Evolutionary conservation across 2,797 vertebrate species (phyloP).

Genomic region (Leptodactylus fallax): DNA sequence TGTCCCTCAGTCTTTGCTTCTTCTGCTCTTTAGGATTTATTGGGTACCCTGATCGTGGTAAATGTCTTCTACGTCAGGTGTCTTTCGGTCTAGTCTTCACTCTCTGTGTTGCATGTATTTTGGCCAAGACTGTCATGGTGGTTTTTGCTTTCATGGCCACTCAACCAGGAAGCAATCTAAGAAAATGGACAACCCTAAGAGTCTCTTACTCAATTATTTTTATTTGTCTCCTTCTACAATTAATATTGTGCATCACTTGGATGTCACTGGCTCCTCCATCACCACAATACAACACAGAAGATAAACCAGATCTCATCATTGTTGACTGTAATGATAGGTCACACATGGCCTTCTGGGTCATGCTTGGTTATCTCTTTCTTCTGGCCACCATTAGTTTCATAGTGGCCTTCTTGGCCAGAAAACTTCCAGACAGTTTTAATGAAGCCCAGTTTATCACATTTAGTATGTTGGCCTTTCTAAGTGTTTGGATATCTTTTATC

Average conservation of each 20-base stretch:
- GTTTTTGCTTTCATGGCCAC: too few relatives aligned
- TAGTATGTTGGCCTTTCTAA: constrained; percentile 60
- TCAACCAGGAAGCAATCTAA: too few relatives aligned
- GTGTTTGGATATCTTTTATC: constrained; percentile 57
- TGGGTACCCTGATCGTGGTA: constrained; percentile 26
- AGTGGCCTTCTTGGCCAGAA: too few relatives aligned
- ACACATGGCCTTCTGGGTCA: constrained; percentile 40
- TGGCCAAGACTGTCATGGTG: too few relatives aligned
- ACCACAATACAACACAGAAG: not conserved
- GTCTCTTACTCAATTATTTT: too few relatives aligned
- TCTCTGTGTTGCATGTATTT: too few relatives aligned
- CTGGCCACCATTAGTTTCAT: constrained; percentile 51
- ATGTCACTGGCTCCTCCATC: constrained; percentile 14
- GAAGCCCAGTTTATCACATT: constrained; percentile 3
- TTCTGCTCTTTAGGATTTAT: constrained; percentile 55
- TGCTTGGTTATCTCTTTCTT: constrained; percentile 60
- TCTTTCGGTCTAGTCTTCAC: not conserved
- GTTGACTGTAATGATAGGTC: constrained; percentile 41
- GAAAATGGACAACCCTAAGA: too few relatives aligned
- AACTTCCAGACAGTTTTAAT: too few relatives aligned
- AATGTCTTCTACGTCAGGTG: constrained; percentile 44
- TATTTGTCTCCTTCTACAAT: too few relatives aligned
- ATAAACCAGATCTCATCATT: constrained; percentile 32
- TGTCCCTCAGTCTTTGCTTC: constrained; percentile 48
- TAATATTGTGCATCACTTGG: constrained; percentile 21